Conservation (phyloP, 1,140 invertebrate species). For the Yoshiicerus persimilis region DNA sequence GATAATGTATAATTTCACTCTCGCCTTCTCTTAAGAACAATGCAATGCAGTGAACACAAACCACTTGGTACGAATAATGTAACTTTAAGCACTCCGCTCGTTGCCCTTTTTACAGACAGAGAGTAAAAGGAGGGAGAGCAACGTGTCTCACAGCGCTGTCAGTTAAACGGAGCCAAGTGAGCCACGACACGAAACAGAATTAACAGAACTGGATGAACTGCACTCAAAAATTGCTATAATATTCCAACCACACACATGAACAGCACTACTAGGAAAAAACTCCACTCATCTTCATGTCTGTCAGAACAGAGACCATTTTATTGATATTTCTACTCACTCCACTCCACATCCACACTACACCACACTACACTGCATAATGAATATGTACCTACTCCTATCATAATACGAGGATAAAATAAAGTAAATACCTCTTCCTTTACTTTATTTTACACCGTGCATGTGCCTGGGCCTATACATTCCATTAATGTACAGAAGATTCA, state of each 20-base stretch:
- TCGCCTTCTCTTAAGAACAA: neutral
- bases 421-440: too few relatives aligned
- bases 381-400: too few relatives aligned
- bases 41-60: neutral
- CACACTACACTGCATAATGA: too few relatives aligned
- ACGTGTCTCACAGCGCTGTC: neutral
- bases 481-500: neutral
- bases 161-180: neutral
- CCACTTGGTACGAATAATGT: neutral
- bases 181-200: neutral
- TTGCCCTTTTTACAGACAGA: too few relatives aligned
- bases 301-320: neutral
- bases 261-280: neutral
- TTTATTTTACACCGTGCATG: too few relatives aligned
- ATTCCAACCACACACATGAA: neutral
- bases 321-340: neutral
- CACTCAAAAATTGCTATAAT: neutral
- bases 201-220: neutral
- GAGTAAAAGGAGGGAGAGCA: neutral
- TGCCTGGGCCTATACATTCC: too few relatives aligned
- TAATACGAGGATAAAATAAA: too few relatives aligned
- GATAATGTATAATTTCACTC: neutral
- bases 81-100: neutral
- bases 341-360: too few relatives aligned
- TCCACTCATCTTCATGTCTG: neutral